Evolutionary conservation across 2,888 invertebrate genomes (phyloP).

Genomic region (Pseudanteris insignis): DNA sequence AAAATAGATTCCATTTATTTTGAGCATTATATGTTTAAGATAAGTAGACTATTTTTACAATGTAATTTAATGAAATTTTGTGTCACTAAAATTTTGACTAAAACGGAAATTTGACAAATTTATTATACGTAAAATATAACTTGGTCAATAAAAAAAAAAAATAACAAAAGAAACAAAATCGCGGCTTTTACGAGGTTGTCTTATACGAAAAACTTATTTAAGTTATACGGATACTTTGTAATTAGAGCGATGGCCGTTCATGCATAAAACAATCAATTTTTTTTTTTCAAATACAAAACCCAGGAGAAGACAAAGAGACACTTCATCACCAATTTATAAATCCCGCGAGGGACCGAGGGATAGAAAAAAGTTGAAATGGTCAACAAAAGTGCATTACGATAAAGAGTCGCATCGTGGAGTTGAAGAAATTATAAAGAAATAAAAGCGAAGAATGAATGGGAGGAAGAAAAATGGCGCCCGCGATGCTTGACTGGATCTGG

Average conservation of each 20-base stretch:
- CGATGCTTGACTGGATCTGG: slow-evolving; percentile 32
- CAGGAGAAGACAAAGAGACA: neutral
- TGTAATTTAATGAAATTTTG: too few species aligned
- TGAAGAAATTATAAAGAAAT: slow-evolving; percentile 20
- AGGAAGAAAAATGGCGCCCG: slow-evolving; percentile 9
- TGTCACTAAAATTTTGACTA: too few species aligned
- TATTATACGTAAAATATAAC: too few species aligned
- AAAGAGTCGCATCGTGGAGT: slow-evolving; percentile 8
- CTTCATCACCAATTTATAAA: slow-evolving; percentile 29
- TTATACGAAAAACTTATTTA: too few species aligned
- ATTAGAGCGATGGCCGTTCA: slow-evolving; percentile 1
- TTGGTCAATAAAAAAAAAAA: too few species aligned
- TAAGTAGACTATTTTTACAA: too few species aligned
- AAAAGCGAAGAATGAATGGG: slow-evolving; percentile 7
- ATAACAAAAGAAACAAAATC: too few species aligned
- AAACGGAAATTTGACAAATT: too few species aligned
- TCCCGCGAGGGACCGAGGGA: slow-evolving; percentile 2
- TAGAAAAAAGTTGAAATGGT: too few species aligned
- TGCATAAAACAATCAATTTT: slow-evolving; percentile 17
- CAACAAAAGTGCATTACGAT: slow-evolving; percentile 17
- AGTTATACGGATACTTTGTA: slow-evolving; percentile 7
- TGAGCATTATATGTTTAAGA: too few species aligned
- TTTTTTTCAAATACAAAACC: slow-evolving; percentile 17
- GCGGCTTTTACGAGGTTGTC: too few species aligned
- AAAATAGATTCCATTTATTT: too few species aligned